Conservation (phyloP, 2,797 vertebrate genomes). For the Falco novaeseelandiae region DNA sequence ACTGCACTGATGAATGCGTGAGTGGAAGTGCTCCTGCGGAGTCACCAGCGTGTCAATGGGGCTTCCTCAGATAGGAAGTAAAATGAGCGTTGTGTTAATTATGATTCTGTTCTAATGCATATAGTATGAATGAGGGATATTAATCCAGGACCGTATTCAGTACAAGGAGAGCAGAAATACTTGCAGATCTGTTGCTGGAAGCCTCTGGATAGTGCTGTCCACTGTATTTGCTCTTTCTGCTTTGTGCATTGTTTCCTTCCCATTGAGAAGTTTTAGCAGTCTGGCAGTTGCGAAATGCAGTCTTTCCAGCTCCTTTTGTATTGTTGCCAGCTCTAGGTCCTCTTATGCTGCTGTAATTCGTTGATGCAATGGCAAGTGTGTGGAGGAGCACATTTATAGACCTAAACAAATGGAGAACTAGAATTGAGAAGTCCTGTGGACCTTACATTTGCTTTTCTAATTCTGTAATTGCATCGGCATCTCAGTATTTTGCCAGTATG, state of each 20-base stretch:
- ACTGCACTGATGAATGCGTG: rapidly evolving
- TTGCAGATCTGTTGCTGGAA: background rate
- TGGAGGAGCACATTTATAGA: background rate
- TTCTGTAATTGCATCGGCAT: background rate
- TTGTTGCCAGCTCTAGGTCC: background rate
- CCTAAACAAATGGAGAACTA: background rate
- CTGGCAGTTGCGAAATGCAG: background rate
- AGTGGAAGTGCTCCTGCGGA: background rate
- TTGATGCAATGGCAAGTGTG: background rate
- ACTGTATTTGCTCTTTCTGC: background rate
- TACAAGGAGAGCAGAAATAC: background rate
- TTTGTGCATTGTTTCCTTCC: background rate
- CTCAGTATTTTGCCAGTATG: background rate
- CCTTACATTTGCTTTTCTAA: background rate
- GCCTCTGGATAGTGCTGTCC: background rate
- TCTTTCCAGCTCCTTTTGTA: background rate
- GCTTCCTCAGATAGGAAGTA: background rate
- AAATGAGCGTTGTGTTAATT: background rate
- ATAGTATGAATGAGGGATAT: background rate
- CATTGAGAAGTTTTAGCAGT: background rate
- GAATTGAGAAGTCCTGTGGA: background rate
- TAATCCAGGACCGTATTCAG: background rate
- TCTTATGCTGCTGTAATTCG: background rate
- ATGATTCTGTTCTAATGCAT: background rate
- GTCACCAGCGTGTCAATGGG: background rate